phyloP scores from a whole-genome alignment of 2,888 invertebrate genomes.

The Sialis fuliginosa region DNA sequence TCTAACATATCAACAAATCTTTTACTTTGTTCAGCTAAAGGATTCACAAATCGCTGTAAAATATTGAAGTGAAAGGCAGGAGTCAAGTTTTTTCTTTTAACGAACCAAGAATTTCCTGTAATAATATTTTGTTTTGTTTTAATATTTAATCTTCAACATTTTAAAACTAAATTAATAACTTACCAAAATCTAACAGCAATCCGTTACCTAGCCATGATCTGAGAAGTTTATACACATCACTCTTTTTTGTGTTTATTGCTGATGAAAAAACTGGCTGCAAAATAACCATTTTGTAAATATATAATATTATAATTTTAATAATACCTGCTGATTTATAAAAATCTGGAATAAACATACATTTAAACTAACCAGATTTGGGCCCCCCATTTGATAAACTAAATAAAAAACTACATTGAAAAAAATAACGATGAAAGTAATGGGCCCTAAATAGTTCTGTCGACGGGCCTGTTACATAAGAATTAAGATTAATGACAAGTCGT shows the following conservation, averaged over 20 bases:
- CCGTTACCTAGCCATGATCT: slow-evolving; percentile 28
- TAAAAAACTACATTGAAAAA: too few species aligned
- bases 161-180: slow-evolving; percentile 4
- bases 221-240: slow-evolving; percentile 20
- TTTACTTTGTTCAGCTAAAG: slow-evolving; percentile 23
- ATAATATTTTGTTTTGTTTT: neutral
- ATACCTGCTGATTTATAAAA: too few species aligned
- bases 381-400: too few species aligned
- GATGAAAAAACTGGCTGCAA: slow-evolving; percentile 18
- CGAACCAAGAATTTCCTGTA: slow-evolving; percentile 26
- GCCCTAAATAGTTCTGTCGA: too few species aligned
- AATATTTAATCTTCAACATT: neutral
- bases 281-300: neutral
- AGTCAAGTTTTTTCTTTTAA: slow-evolving; percentile 26
- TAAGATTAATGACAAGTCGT: too few species aligned
- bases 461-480: too few species aligned
- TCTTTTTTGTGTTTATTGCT: slow-evolving; percentile 21
- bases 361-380: too few species aligned
- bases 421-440: too few species aligned
- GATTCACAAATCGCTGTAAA: slow-evolving; percentile 21
- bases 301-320: too few species aligned
- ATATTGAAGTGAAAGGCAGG: slow-evolving; percentile 29
- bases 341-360: too few species aligned
- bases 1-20: slow-evolving; percentile 19
- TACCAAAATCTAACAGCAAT: slow-evolving; percentile 23